Percentiles rank a stretch among this genome's conserved stretches.
Evolutionary conservation across 2,797 vertebrate species (phyloP).

Genomic region (Parambassis ranga): DNA sequence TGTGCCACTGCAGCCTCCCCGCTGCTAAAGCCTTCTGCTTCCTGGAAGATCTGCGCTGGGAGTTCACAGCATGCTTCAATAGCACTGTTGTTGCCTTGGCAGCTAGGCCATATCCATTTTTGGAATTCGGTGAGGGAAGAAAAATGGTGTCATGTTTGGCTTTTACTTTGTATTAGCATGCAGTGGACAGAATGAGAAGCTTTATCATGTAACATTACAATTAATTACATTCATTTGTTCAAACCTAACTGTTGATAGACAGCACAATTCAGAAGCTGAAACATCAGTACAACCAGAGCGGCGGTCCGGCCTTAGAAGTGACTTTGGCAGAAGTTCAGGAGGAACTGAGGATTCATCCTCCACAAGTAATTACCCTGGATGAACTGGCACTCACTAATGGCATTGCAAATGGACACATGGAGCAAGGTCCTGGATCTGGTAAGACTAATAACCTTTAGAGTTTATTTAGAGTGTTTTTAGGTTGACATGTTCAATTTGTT

Average conservation of each 20-base stretch:
- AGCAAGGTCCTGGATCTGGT: conserved; percentile 82
- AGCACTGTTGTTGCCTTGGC: conserved; percentile 82
- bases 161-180: background rate
- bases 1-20: conserved; percentile 88
- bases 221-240: background rate
- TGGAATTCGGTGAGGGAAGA: conserved; percentile 89
- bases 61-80: conserved; percentile 88
- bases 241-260: conserved; percentile 72
- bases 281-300: conserved; percentile 85
- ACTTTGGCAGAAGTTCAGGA: conserved; percentile 84
- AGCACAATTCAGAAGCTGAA: conserved; percentile 89
- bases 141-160: background rate
- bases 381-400: conserved; percentile 83
- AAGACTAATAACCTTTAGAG: background rate
- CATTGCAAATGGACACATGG: conserved; percentile 79
- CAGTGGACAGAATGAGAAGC: background rate
- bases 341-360: conserved; percentile 83
- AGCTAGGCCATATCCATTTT: conserved; percentile 91
- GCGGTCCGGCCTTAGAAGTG: conserved; percentile 72
- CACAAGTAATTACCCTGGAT: conserved; percentile 83
- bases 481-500: background rate
- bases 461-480: background rate
- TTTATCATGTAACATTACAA: background rate
- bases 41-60: conserved; percentile 93
- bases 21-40: conserved; percentile 94